Evolutionary conservation across 2,888 invertebrate genomes (phyloP).

Genomic region (Heliconius aoede): DNA sequence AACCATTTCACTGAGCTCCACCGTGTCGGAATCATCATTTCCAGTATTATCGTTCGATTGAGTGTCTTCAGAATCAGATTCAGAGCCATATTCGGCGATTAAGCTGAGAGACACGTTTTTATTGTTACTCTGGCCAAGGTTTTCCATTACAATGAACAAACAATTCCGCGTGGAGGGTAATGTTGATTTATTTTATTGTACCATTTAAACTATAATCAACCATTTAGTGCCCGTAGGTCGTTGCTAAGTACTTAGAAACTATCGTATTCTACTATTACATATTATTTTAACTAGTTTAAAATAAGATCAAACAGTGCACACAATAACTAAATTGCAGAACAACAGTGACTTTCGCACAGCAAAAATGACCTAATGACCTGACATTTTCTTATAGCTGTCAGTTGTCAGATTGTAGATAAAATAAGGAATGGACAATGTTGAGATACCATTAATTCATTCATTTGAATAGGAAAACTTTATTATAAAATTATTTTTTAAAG

Average conservation of each 20-base stretch:
- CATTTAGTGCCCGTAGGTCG: neutral
- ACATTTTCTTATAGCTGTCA: constrained; percentile 34
- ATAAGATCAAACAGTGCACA: constrained; percentile 46
- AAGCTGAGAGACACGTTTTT: constrained; percentile 79
- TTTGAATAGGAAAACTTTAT: too few species aligned
- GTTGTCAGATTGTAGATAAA: constrained; percentile 4
- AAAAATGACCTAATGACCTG: constrained; percentile 32
- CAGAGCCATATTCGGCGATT: constrained; percentile 78
- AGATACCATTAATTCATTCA: neutral
- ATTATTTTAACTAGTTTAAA: constrained; percentile 14
- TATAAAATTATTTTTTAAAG: too few species aligned
- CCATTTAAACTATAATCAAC: constrained; percentile 6
- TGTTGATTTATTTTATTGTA: constrained; percentile 40
- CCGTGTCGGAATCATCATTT: constrained; percentile 71
- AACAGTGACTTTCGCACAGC: constrained; percentile 34
- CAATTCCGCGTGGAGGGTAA: constrained; percentile 47
- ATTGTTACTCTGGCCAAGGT: constrained; percentile 73
- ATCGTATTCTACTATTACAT: neutral
- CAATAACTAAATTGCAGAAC: constrained; percentile 49
- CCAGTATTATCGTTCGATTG: constrained; percentile 64
- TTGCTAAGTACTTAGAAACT: constrained; percentile 1
- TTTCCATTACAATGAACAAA: constrained; percentile 65
- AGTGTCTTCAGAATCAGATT: constrained; percentile 75
- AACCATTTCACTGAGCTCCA: constrained; percentile 78
- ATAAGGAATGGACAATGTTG: neutral